These are phyloP conservation scores for Leptopilina myrica DNA, from an alignment of 2,888 invertebrate species.

Conservation along the genomic window DNA sequence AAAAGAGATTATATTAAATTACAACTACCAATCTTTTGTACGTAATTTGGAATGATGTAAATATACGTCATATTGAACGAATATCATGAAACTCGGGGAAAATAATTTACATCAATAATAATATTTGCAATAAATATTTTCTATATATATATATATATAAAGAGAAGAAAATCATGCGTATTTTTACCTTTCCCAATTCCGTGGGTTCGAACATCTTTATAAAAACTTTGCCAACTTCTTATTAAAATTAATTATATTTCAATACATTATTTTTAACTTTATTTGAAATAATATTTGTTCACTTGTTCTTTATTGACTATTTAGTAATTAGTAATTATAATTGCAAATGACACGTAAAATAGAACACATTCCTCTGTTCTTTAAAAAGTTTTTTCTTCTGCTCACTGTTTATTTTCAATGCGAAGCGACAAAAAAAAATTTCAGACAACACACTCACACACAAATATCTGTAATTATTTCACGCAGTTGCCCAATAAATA, in stretches of 20 bases:
- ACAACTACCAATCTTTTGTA: too few relatives aligned
- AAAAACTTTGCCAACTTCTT: background rate
- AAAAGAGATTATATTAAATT: too few relatives aligned
- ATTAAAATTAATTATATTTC: background rate
- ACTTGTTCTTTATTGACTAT: background rate
- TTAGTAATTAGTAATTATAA: too few relatives aligned
- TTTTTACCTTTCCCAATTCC: slow-evolving; percentile 72
- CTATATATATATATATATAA: background rate
- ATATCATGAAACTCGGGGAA: background rate
- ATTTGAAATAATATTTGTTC: background rate
- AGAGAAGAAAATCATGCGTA: slow-evolving; percentile 2
- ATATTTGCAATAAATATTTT: background rate
- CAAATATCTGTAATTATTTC: background rate
- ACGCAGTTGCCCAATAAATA: background rate
- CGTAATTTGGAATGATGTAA: too few relatives aligned
- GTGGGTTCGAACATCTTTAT: slow-evolving; percentile 70
- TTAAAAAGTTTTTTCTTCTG: background rate
- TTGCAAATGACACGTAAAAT: too few relatives aligned
- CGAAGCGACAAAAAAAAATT: background rate
- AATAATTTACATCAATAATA: background rate
- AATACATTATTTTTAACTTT: slow-evolving; percentile 37
- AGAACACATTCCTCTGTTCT: slow-evolving; percentile 5
- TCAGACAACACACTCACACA: background rate
- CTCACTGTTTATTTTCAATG: background rate
- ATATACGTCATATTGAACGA: background rate